These are phyloP conservation scores for Diarsia mendica DNA, from an alignment of 2,888 invertebrate species.

Conservation along the genomic window DNA sequence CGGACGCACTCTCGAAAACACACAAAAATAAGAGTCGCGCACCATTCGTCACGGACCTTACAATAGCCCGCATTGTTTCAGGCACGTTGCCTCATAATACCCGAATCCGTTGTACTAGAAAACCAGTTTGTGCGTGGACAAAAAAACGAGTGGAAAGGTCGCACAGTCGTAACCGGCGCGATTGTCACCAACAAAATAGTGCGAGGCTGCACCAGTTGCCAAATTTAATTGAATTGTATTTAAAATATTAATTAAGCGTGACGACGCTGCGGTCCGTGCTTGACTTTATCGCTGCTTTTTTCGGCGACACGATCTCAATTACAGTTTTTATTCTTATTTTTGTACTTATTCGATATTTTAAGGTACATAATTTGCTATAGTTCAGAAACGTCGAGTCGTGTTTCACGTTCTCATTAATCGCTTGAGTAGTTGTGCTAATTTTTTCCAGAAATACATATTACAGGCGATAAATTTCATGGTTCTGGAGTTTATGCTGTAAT, in stretches of 20 bases:
- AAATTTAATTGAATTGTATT: constrained; percentile 86
- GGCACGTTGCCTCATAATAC: constrained; percentile 79
- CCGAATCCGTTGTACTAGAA: constrained; percentile 80
- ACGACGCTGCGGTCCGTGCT: constrained; percentile 76
- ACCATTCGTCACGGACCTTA: constrained; percentile 85
- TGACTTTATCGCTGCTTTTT: constrained; percentile 83
- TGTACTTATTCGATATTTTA: constrained; percentile 83
- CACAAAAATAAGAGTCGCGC: constrained; percentile 85
- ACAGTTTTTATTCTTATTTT: constrained; percentile 77
- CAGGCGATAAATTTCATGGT: constrained; percentile 84
- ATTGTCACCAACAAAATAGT: constrained; percentile 69
- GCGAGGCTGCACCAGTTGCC: constrained; percentile 73
- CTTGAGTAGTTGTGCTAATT: constrained; percentile 88
- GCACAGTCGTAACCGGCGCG: constrained; percentile 61
- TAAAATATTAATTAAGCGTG: constrained; percentile 86
- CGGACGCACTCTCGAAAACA: constrained; percentile 86
- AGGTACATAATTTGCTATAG: constrained; percentile 84
- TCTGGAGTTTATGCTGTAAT: constrained; percentile 81
- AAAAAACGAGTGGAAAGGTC: constrained; percentile 74
- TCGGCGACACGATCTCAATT: constrained; percentile 82
- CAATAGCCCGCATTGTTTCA: constrained; percentile 86
- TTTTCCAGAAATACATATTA: constrained; percentile 86
- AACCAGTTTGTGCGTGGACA: constrained; percentile 75
- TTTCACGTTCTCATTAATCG: constrained; percentile 89
- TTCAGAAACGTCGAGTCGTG: constrained; percentile 82